These are phyloP conservation scores for Campopleginae sp. DNA, from an alignment of 2,888 invertebrate genomes.

Conservation along the genomic window DNA sequence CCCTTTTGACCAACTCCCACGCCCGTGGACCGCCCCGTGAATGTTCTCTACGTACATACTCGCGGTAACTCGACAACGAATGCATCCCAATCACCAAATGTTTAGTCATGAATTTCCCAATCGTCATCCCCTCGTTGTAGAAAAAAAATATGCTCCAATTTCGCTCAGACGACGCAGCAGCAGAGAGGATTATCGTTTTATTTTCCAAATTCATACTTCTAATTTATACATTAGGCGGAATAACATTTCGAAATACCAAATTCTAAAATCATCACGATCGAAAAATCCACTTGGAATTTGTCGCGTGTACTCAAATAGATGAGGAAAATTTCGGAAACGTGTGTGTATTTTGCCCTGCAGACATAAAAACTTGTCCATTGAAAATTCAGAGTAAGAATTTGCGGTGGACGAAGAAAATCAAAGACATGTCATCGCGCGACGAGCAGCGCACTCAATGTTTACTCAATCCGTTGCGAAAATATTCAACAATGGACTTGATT, in stretches of 20 bases:
- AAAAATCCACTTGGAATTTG: too few relatives aligned
- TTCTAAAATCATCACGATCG: too few relatives aligned
- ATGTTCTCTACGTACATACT: slow-evolving; percentile 10
- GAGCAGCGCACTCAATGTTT: not conserved
- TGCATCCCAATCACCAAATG: slow-evolving; percentile 9
- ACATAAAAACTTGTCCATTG: not conserved
- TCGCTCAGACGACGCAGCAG: not conserved
- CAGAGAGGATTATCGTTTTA: too few relatives aligned
- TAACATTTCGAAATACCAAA: too few relatives aligned
- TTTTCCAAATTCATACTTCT: too few relatives aligned
- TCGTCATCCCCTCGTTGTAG: not conserved
- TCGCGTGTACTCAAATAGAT: too few relatives aligned
- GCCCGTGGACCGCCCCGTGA: slow-evolving; percentile 57
- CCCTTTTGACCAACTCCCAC: slow-evolving; percentile 58
- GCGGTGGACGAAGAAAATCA: not conserved
- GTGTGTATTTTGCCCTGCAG: not conserved
- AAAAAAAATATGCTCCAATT: not conserved
- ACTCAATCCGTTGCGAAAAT: not conserved
- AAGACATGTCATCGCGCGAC: not conserved
- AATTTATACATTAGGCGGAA: too few relatives aligned
- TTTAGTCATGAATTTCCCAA: slow-evolving; percentile 11
- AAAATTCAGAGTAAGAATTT: not conserved
- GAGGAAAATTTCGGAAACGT: too few relatives aligned
- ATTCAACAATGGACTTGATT: not conserved
- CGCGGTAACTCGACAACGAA: slow-evolving; percentile 17